Evolutionary conservation across 2,888 invertebrate species (phyloP).

Genomic region (Rhamnusium bicolor): DNA sequence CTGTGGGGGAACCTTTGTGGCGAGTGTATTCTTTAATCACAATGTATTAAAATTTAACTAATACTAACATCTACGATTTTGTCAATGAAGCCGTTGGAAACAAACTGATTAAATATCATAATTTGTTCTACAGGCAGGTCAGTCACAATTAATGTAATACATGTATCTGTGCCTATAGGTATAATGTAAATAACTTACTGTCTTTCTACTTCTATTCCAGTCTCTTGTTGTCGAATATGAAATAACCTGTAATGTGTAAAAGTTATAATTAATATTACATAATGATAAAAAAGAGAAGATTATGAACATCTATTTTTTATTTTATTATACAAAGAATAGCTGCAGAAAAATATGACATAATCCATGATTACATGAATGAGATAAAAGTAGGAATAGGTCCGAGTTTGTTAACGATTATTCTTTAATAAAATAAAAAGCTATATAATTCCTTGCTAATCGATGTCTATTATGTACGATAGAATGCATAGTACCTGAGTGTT

Average conservation of each 20-base stretch:
- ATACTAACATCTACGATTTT: too few relatives aligned
- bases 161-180: too few relatives aligned
- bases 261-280: neutral
- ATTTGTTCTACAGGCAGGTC: too few relatives aligned
- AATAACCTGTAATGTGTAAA: conserved; percentile 76
- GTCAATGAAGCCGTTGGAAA: too few relatives aligned
- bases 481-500: conserved; percentile 79
- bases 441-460: neutral
- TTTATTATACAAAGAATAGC: neutral
- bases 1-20: too few relatives aligned
- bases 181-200: conserved; percentile 73
- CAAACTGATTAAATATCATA: too few relatives aligned
- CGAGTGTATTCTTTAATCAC: too few relatives aligned
- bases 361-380: too few relatives aligned
- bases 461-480: neutral
- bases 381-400: neutral
- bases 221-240: conserved; percentile 83
- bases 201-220: conserved; percentile 86
- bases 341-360: neutral
- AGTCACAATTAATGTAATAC: too few relatives aligned
- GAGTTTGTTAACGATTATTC: neutral
- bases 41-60: too few relatives aligned
- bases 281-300: neutral
- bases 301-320: neutral
- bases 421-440: neutral